Base-by-base conservation (phyloP, 2,113 vertebrate species). In the Eclectus roratus region DNA sequence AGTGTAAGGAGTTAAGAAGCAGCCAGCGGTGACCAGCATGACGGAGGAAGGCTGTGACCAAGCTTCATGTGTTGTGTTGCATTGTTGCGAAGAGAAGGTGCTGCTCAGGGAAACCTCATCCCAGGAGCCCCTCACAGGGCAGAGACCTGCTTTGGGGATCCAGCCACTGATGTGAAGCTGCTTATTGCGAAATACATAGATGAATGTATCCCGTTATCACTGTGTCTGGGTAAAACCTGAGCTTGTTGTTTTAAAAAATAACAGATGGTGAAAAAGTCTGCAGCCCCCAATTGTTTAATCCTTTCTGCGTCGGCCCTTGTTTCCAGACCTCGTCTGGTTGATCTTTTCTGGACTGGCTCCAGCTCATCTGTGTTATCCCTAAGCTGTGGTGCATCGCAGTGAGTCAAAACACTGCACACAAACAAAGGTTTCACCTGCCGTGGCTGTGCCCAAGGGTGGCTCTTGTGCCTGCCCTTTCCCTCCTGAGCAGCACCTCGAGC, bases 221-320 rank as follows among this genome's bases (percentile, higher is more conserved):
- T 94, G 82, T 93, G 92, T 95, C 94, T 15, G 94, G 94, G 96
- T 88, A 80, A 94, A 96, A 96, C 95, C 65, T 80, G 76, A 94
- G 85, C 85, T 87, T 80, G 68, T 52, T 68, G 15, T 56, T 58
- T 58, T 58, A 35, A 58, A 35, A 58, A 78, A 73, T 33, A 93
- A 81, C 89, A 95, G 89, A 94, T 88, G 91, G 94, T 91, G 88
- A 50, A 91, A 79, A 91, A 70, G 79, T 85, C 94, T 71, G 93
- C 55, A 92, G 89, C 56, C 77, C 79, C 31, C 85, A 68, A 39
- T 88, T 89, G 88, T 79, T 91, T 94, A 97, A 92, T 96, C 96
- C 88, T 44, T 94, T 58, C 83, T 66, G 39, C 0, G 0, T 43
- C 7, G 17, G 80, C 41, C 5, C 24, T n/a, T 83, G 80, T 89